These are phyloP conservation scores for Cephonodes hylas DNA, from an alignment of 2,888 invertebrate species.

Conservation along the genomic window DNA sequence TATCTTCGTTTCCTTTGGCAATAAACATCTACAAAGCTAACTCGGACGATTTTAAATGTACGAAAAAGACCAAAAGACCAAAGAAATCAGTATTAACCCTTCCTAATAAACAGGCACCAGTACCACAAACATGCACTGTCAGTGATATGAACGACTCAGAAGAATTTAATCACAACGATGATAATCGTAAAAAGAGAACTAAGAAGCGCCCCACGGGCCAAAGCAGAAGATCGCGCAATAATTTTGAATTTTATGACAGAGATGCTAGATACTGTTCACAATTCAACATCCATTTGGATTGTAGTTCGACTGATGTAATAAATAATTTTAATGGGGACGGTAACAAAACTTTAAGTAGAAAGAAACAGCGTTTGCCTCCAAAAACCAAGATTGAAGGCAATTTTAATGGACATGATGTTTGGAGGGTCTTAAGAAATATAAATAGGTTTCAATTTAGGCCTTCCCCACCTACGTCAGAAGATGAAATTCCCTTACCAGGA, in stretches of 20 bases:
- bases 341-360: constrained; percentile 28
- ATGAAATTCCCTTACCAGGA: constrained; percentile 41
- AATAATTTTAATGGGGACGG: constrained; percentile 46
- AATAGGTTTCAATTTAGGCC: constrained; percentile 61
- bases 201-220: constrained; percentile 42
- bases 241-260: constrained; percentile 50
- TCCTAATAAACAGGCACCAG: constrained; percentile 49
- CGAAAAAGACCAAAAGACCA: constrained; percentile 46
- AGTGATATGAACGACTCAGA: constrained; percentile 71
- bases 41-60: constrained; percentile 59
- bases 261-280: constrained; percentile 54
- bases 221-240: constrained; percentile 33
- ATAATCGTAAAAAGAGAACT: constrained; percentile 34
- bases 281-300: constrained; percentile 50
- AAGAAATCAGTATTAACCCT: constrained; percentile 66
- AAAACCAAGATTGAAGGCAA: constrained; percentile 30
- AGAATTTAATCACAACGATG: constrained; percentile 43
- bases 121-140: constrained; percentile 56
- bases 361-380: constrained; percentile 19
- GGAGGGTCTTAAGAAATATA: constrained; percentile 64
- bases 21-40: constrained; percentile 62
- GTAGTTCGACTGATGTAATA: constrained; percentile 55
- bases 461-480: constrained; percentile 59
- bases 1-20: constrained; percentile 57
- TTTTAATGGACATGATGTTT: constrained; percentile 52